A percentile compares a stretch with the other conserved stretches of the same genome.
Conservation (phyloP, 2,797 vertebrate species). For the Malacoraja senta region DNA sequence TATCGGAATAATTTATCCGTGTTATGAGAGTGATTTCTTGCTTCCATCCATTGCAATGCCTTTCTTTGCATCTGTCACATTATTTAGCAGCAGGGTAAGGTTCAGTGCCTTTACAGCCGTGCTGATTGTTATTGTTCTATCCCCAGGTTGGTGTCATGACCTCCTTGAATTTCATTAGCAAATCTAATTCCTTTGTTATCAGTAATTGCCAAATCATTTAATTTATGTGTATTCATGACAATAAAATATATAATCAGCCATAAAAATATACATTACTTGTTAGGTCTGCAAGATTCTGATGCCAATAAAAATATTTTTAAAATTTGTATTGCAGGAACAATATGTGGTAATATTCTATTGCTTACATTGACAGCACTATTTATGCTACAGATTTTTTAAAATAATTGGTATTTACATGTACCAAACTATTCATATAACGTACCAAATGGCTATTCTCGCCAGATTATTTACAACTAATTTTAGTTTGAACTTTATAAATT, state of each 20-base stretch:
- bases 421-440: not conserved
- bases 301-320: not conserved
- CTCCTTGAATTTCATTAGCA: constrained; percentile 26
- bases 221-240: constrained; percentile 25
- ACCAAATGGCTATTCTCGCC: not conserved
- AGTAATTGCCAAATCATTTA: constrained; percentile 32
- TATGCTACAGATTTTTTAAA: not conserved
- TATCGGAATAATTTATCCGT: constrained; percentile 47
- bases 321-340: not conserved
- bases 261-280: not conserved
- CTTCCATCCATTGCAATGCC: not conserved
- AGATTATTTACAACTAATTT: not conserved
- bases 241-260: not conserved
- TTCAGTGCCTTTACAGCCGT: not conserved
- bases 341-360: not conserved
- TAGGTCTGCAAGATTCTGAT: not conserved
- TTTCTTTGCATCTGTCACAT: not conserved
- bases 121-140: constrained; percentile 34
- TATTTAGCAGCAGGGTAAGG: constrained; percentile 20
- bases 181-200: constrained; percentile 32
- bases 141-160: constrained; percentile 20
- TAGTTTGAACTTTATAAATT: not conserved
- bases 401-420: not conserved
- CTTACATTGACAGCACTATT: not conserved
- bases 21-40: constrained; percentile 6